Evolutionary conservation across 2,797 vertebrate species (phyloP).

Genomic region (Catharus ustulatus): DNA sequence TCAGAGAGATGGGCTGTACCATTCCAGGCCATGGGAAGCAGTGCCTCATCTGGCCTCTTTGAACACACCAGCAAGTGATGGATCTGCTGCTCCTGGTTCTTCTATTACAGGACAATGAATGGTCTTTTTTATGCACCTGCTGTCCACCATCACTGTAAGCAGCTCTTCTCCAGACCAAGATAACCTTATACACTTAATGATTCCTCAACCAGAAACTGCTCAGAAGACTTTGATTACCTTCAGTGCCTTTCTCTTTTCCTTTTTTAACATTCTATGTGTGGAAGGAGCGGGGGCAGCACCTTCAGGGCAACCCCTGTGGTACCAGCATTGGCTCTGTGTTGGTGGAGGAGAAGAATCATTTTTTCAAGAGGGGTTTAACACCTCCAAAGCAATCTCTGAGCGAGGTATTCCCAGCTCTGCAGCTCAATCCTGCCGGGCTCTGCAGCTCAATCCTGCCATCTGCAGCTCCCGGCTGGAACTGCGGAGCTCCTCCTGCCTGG

Average conservation of each 20-base stretch:
- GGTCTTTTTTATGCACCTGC: not conserved
- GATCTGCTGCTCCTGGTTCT: not conserved
- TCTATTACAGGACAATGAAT: not conserved
- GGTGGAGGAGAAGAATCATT: not conserved
- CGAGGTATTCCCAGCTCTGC: fast-evolving
- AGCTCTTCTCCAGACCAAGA: not conserved
- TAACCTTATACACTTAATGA: not conserved
- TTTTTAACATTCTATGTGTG: not conserved
- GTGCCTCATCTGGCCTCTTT: not conserved
- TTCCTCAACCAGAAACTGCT: not conserved
- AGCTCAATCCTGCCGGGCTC: no score
- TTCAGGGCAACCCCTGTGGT: fast-evolving
- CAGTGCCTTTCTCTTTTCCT: fast-evolving
- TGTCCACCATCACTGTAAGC: fast-evolving
- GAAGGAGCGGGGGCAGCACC: not conserved
- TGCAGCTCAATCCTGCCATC: conserved; percentile 33
- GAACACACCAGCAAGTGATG: not conserved
- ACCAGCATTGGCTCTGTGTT: fast-evolving
- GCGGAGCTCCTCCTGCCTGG: not conserved
- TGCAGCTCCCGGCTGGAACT: conserved; percentile 18
- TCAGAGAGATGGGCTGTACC: not conserved
- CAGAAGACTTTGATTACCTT: not conserved
- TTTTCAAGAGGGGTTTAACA: not conserved
- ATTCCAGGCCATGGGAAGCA: not conserved
- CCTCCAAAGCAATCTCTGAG: not conserved